Base-by-base conservation (phyloP, 1,140 invertebrate genomes). In the Diorhabda sublineata region DNA sequence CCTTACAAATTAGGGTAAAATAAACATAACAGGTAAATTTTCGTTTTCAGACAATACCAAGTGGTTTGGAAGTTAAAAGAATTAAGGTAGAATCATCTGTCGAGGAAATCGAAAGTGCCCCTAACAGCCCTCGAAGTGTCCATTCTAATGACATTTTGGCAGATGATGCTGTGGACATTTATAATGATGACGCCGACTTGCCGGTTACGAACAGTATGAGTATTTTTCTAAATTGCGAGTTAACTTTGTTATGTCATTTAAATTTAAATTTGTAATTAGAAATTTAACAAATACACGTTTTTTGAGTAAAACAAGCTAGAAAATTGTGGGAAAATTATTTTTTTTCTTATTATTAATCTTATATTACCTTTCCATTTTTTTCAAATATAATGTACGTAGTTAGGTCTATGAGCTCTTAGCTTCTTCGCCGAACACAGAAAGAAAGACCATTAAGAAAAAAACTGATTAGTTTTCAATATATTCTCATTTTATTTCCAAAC, bases 141-240 rank as follows among this genome's bases (percentile, higher is more conserved):
- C 52, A 64, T 59, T 69, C 68, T 9, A 44, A 11, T 9, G 68
- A 69, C 41, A 65, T 69, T 45, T 64, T 69, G 45, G 26, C 43
- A 58, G 68, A 69, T 60, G 68, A 65, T 26, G 41, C 8, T 41
- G 44, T 41, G 5, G 68, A 64, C 61, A 44, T 11, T 11, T 59
- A 61, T n/a, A 74, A 78, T 62, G 73, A 75, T 61, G 77, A 77
- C 62, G 72, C 69, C 26, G 76, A 77, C 61, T 69, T 71, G 58
- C 64, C 74, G 57, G 73, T 73, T 64, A 76, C 73, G 43, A 77
- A 73, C 52, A 77, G 76, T 77, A 72, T 26, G 26, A 69, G 72
- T 69, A 3, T 42, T 52, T 52, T 52, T 52, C 45, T 26, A 26
- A 26, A 26, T 26, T 26, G 26, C 8, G 8, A 6, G 0, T 52